Conservation (phyloP, 2,797 vertebrate genomes). For the Benthosema pterotum region DNA sequence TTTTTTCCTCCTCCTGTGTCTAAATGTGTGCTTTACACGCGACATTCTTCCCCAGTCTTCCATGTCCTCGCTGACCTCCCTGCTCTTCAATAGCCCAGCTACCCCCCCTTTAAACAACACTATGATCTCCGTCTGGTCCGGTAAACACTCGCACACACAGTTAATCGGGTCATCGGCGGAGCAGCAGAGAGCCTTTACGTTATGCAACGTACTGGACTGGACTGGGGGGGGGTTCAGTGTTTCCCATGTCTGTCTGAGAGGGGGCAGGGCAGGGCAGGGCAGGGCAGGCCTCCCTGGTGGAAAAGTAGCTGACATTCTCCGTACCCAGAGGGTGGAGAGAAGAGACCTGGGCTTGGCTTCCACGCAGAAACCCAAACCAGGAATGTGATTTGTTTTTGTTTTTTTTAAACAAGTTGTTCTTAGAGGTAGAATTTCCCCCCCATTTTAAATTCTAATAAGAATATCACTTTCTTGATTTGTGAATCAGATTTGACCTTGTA, state of each 20-base stretch:
- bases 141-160: conserved; percentile 24
- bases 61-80: conserved; percentile 51
- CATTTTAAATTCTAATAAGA: too few relatives aligned
- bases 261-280: too few relatives aligned
- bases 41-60: conserved; percentile 53
- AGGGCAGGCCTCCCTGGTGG: background rate
- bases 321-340: background rate
- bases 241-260: conserved; percentile 9
- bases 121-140: conserved; percentile 35
- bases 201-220: conserved; percentile 47
- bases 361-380: too few relatives aligned
- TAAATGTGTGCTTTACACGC: conserved; percentile 64
- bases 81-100: conserved; percentile 25
- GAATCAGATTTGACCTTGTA: too few relatives aligned
- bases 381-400: too few relatives aligned
- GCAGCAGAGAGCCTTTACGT: conserved; percentile 43
- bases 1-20: conserved; percentile 55
- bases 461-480: too few relatives aligned
- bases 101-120: conserved; percentile 33
- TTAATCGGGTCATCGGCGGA: conserved; percentile 47
- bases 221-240: conserved; percentile 5
- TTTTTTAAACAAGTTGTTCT: too few relatives aligned
- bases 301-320: conserved; percentile 5
- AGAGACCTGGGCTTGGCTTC: too few relatives aligned
- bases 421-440: too few relatives aligned